phyloP scores from a whole-genome alignment of 2,797 vertebrate species.

The Cetoscarus ocellatus region DNA sequence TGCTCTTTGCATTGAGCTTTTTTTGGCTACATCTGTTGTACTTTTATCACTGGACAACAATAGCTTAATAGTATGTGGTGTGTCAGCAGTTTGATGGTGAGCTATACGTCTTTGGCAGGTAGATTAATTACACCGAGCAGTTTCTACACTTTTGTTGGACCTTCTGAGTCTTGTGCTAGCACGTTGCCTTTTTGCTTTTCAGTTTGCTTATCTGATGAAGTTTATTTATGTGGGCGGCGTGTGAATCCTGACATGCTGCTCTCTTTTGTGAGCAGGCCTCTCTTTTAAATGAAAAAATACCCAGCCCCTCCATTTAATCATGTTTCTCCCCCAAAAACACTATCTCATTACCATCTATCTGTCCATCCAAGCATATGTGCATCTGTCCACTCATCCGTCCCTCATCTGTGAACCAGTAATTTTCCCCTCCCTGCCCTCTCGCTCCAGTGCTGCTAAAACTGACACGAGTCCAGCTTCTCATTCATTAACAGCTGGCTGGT shows the following conservation, averaged over 20 bases:
- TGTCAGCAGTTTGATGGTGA: no score
- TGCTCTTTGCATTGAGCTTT: no score
- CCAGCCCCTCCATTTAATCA: neutral
- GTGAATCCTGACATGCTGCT: neutral
- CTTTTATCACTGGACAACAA: no score
- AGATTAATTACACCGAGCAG: no score
- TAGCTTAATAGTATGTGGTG: no score
- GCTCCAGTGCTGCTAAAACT: constrained; percentile 34
- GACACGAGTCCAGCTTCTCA: constrained; percentile 34
- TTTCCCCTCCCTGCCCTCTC: constrained; percentile 15
- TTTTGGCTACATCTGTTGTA: no score
- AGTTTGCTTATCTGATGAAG: no score
- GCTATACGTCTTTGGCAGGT: no score
- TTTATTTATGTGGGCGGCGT: no score
- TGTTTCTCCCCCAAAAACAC: neutral
- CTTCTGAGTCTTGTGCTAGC: no score
- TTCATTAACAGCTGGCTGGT: constrained; percentile 49
- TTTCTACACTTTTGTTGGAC: no score
- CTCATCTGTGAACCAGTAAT: constrained; percentile 6
- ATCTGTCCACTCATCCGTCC: constrained; percentile 5
- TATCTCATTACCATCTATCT: neutral
- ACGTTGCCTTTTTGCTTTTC: no score
- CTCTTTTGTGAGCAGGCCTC: neutral
- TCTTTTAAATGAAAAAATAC: neutral
- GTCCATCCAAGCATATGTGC: neutral